Evolutionary conservation across 2,888 invertebrate species (phyloP), one percentile per base, ranked within the genome.

Genomic region (Ditylenchus weischeri): DNA sequence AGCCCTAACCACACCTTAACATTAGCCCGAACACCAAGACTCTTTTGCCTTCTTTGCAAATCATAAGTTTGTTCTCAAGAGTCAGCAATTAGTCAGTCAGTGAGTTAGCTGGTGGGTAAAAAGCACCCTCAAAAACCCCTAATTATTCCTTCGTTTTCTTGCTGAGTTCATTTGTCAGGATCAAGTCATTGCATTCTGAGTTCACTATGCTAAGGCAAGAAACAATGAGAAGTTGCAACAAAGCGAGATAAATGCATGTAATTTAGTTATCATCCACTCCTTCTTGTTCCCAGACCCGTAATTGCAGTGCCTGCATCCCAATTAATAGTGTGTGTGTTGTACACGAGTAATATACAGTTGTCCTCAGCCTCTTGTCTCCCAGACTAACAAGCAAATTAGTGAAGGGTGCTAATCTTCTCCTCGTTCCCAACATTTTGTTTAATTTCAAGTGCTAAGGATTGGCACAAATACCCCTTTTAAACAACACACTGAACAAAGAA

Each of bases 171-270:
- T 43, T 43, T 43, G 43, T 43, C 54, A 23, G 54, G 54, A 54
- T 54, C 21, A 54, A 43, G 43, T 43, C 11, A 15, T 43, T 43
- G 43, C 15, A 29, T 15, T 15, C 43, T 43, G 43, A 13, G 43
- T 43, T 43, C 43, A 43, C 8, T 8, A 43, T 8, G 8, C 43
- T 43, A 43, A 43, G 43, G 13, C 43, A 3, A 43, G 43, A 43
- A 15, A 43, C 43, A 43, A 43, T 43, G 15, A 15, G 11, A 43
- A 43, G 43, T 43, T 43, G 15, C 29, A 15, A 43, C 43, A 43
- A 43, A 43, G 43, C 43, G 43, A 54, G 23, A 54, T 54, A 54
- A 54, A 54, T 54, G 54, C 54, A 54, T 54, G 54, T 54, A 54
- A 54, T 54, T 54, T 54, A 23, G 54, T 54, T 54, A 54, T 54